Evolutionary conservation across 1,140 invertebrate species (phyloP).

Genomic region (Trichogramma pretiosum): DNA sequence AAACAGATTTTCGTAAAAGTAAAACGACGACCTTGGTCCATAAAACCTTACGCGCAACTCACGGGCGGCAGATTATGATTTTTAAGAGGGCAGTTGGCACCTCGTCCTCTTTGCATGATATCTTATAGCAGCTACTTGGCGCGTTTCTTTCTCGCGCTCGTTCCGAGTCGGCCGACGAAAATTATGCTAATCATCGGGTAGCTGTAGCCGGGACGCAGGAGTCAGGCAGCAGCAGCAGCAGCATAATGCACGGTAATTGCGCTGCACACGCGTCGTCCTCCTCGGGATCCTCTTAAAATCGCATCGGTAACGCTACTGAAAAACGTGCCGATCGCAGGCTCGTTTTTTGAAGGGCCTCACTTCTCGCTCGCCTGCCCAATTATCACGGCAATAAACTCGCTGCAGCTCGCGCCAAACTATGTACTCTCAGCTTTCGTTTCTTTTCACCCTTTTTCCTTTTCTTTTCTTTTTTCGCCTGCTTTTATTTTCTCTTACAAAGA

Average conservation of each 20-base stretch:
- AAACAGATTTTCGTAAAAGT: slow-evolving; percentile 18
- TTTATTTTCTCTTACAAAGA: too few species aligned
- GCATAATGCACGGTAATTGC: too few species aligned
- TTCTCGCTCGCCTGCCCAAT: slow-evolving; percentile 19
- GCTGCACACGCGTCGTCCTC: slow-evolving; percentile 7
- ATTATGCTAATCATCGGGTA: slow-evolving; percentile 29
- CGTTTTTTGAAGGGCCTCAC: too few species aligned
- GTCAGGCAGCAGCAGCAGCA: too few species aligned
- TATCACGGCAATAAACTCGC: slow-evolving; percentile 19
- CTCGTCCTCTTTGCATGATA: too few species aligned
- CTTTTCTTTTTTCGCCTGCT: slow-evolving; percentile 1
- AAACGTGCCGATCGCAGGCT: too few species aligned
- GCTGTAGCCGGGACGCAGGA: not conserved
- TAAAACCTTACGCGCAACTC: too few species aligned
- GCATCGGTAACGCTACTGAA: slow-evolving; percentile 31
- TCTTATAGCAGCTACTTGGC: not conserved
- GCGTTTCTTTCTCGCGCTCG: not conserved
- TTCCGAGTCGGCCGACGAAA: slow-evolving; percentile 19
- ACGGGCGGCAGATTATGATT: too few species aligned
- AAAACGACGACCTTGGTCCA: too few species aligned
- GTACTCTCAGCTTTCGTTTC: not conserved
- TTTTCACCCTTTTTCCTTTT: not conserved
- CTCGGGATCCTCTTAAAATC: slow-evolving; percentile 36
- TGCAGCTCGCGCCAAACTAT: not conserved
- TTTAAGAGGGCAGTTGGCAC: slow-evolving; percentile 18